Conservation (phyloP, 92 coral and sea anemone species). For the Parazoanthus swiftii region DNA sequence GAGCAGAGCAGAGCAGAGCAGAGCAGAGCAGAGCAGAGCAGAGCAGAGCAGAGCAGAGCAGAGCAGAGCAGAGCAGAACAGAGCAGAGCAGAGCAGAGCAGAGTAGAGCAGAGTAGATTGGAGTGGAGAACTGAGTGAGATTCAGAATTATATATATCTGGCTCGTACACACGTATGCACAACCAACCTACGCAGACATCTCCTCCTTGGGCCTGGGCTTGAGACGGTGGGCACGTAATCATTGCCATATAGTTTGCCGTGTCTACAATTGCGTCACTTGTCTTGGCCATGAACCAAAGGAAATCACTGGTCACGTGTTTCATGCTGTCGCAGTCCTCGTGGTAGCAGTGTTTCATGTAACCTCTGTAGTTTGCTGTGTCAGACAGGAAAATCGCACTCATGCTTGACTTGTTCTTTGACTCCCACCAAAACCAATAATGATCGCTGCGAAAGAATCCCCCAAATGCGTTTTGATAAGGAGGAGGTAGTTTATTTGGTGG, state of each 20-base stretch:
- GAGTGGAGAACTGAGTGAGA: too few relatives aligned
- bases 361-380: conserved; percentile 67
- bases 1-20: too few relatives aligned
- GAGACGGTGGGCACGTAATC: conserved; percentile 1
- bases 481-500: not conserved
- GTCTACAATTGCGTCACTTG: conserved; percentile 52
- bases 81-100: too few relatives aligned
- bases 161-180: not conserved
- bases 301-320: conserved; percentile 41
- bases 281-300: conserved; percentile 58
- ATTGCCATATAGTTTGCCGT: conserved; percentile 47
- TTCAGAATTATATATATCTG: too few relatives aligned
- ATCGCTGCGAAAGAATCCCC: conserved; percentile 62
- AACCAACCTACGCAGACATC: conserved; percentile 1
- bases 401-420: not conserved
- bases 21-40: too few relatives aligned
- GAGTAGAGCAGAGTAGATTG: too few relatives aligned
- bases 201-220: not conserved
- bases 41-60: too few relatives aligned
- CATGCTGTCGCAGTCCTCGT: conserved; percentile 56
- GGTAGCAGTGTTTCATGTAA: conserved; percentile 67
- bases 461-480: accelerated
- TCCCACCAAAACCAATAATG: conserved; percentile 61
- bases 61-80: too few relatives aligned
- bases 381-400: conserved; percentile 66